Evolutionary conservation across 30 jellyfish, hydroid and myxozoan species (phyloP).

Genomic region (Hydractinia echinata): DNA sequence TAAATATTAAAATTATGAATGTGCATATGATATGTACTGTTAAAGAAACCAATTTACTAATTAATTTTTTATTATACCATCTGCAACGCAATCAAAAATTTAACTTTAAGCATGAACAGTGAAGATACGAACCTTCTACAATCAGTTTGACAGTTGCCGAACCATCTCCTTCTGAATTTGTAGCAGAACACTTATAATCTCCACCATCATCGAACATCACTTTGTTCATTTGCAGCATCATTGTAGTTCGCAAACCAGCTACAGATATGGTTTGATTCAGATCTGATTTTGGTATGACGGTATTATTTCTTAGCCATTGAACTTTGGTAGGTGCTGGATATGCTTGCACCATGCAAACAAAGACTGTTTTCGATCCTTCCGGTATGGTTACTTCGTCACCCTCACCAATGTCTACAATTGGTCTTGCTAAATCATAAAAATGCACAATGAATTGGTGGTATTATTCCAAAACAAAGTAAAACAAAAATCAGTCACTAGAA

Average conservation of each 20-base stretch:
- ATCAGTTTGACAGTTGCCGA: constrained; percentile 16
- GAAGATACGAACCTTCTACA: constrained; percentile 28
- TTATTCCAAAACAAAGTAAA: not conserved
- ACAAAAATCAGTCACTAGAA: not conserved
- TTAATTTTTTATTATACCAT: not conserved
- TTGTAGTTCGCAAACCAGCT: constrained; percentile 1
- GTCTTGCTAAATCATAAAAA: constrained; percentile 17
- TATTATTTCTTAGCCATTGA: constrained; percentile 20
- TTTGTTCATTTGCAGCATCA: not conserved
- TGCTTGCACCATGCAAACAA: constrained; percentile 31
- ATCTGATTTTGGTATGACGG: not conserved
- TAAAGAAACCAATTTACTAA: not conserved
- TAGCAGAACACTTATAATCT: not conserved
- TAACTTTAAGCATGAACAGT: not conserved
- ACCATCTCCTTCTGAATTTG: constrained; percentile 1
- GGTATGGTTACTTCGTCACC: constrained; percentile 3
- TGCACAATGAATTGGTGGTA: not conserved
- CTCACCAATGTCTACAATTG: constrained; percentile 28
- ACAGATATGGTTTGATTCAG: not conserved
- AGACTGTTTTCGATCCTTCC: not conserved
- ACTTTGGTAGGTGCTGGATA: constrained; percentile 25
- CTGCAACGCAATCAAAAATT: not conserved
- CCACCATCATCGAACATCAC: constrained; percentile 7
- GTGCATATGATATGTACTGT: not conserved
- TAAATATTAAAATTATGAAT: not conserved